Conservation (phyloP, 2,113 vertebrate genomes). For the Diphyllodes magnificus region DNA sequence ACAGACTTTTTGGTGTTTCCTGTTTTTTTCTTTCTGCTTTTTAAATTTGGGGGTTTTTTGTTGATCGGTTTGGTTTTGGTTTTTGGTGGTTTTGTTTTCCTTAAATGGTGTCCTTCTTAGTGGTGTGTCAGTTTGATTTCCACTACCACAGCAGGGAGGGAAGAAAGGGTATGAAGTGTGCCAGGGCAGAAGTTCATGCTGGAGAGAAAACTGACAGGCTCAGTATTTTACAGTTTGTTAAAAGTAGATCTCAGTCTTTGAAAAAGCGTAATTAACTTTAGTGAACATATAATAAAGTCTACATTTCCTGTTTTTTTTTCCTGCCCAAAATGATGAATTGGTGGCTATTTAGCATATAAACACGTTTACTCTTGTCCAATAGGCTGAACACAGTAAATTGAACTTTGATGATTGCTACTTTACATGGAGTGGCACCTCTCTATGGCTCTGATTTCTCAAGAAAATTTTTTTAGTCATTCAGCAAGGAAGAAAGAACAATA, state of each 20-base stretch:
- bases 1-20: background rate
- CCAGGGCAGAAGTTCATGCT: background rate
- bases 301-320: background rate
- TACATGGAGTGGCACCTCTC: background rate
- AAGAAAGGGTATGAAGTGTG: background rate
- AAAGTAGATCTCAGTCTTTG: background rate
- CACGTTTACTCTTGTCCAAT: background rate
- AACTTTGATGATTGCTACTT: background rate
- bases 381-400: background rate
- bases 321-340: background rate
- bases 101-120: background rate
- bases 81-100: background rate
- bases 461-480: background rate
- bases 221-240: background rate
- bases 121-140: background rate
- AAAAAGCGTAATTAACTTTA: background rate
- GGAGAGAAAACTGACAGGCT: background rate
- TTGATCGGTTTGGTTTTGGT: background rate
- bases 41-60: background rate
- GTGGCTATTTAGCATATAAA: background rate
- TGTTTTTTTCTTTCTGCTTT: accelerated
- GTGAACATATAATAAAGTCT: background rate
- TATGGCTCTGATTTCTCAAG: background rate
- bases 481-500: background rate
- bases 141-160: background rate